Conservation (phyloP, 1,140 invertebrate species). For the Grapholita molesta region DNA sequence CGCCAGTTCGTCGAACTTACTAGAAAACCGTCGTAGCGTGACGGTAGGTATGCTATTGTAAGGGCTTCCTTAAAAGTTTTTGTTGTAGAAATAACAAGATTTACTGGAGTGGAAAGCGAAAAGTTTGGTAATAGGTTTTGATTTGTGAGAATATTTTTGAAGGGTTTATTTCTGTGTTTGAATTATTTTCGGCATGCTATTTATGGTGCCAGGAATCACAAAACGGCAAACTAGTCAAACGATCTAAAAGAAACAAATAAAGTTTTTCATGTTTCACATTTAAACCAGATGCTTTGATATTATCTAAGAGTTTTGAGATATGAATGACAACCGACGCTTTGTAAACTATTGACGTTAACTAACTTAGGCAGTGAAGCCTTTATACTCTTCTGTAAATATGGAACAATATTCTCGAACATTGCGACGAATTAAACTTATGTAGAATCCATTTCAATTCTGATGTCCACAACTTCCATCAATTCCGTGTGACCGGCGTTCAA, state of each 20-base stretch:
- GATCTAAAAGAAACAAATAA: too few species aligned
- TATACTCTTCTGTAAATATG: too few species aligned
- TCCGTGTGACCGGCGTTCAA: not conserved
- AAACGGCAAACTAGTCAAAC: not conserved
- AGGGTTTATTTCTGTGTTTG: not conserved
- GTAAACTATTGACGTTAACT: too few species aligned
- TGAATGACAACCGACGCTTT: too few species aligned
- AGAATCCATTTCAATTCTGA: not conserved
- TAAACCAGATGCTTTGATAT: too few species aligned
- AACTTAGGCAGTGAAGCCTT: too few species aligned
- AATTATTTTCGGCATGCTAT: not conserved
- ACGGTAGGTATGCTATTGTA: constrained; percentile 19
- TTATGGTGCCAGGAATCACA: not conserved
- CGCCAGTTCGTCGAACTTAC: constrained; percentile 30
- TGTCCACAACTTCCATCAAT: not conserved
- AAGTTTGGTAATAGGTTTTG: not conserved
- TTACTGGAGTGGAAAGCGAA: constrained; percentile 21
- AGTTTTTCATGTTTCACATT: too few species aligned
- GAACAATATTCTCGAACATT: too few species aligned
- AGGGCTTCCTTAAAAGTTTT: constrained; percentile 15
- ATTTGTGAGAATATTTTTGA: not conserved
- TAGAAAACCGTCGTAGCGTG: constrained; percentile 26
- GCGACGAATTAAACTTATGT: not conserved
- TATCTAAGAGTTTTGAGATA: too few species aligned
- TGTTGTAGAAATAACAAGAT: constrained; percentile 18